Base-by-base conservation (phyloP, 2,797 vertebrate species). In the Champsocephalus esox region DNA sequence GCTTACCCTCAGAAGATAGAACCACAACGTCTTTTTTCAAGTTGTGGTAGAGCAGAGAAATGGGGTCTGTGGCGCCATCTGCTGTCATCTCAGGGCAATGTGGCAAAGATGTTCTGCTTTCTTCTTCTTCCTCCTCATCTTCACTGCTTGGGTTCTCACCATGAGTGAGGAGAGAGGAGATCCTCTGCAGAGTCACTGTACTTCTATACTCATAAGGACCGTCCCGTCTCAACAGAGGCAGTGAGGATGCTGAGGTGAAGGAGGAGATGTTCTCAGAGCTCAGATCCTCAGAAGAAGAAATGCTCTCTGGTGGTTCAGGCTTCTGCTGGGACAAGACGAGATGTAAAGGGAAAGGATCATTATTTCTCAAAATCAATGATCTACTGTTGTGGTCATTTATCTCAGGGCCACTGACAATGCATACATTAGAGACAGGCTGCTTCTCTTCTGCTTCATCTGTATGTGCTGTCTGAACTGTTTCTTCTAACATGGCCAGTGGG, bases 11-110 rank as follows among this genome's bases (percentile, higher is more conserved):
- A 51, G 70, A 46, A 69, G 66, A 82, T 44, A 71, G 28, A 11
- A 19, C 59, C 8, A 45, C 16, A 43, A 48, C 28, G 3, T 70
- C 79, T 69, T 80, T 80, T 68, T 75, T 62, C 17, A 61, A 75
- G 46, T 50, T 60, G 51, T 70, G 28, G 28, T 28, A 4, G 4
- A 28, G 65, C 28, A 82, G 51, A 38, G 52, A 74, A 66, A 73
- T 0, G 0, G 58, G 65, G 49, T 81, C 32, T 80, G 70, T 81
- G 63, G 80, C 19, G 17, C 88, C 88, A 79, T 88, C 93, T 90
- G 81, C 10, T 6, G 48, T 65, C n/a, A 75, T 48, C 62, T 88
- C 77, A 50, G 66, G 56, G 50, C 62, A 70, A 3, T 67, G 70
- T 19, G 52, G 12, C 1, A 69, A 70, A 5, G 70, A 17, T 4